These are phyloP conservation scores for Metallyticus violacea DNA, from an alignment of 2,888 invertebrate genomes.

Conservation along the genomic window DNA sequence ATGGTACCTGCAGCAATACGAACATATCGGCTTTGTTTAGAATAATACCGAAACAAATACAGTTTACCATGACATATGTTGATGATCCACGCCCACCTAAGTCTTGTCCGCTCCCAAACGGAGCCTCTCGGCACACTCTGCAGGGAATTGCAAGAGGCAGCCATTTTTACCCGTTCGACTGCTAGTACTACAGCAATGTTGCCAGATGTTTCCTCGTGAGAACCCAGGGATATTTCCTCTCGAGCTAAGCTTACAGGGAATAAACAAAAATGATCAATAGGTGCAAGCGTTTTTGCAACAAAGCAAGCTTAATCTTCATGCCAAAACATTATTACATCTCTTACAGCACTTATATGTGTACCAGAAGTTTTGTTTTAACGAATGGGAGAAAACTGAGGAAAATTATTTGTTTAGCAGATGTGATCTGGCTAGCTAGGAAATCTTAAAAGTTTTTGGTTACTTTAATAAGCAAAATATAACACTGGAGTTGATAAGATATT, in stretches of 20 bases:
- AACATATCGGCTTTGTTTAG: not conserved
- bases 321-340: no score
- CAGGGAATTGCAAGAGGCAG: constrained; percentile 22
- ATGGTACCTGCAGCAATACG: not conserved
- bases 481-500: no score
- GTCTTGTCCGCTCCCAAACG: constrained; percentile 20
- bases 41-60: not conserved
- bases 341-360: no score
- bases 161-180: constrained; percentile 20
- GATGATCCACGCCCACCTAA: not conserved
- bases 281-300: not conserved
- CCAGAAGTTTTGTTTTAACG: no score
- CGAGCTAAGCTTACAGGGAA: not conserved
- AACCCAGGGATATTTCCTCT: not conserved
- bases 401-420: no score
- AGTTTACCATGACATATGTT: not conserved
- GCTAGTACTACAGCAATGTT: not conserved
- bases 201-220: not conserved
- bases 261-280: not conserved
- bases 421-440: no score
- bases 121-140: constrained; percentile 27
- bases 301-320: not conserved
- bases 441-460: no score
- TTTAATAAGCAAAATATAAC: no score
- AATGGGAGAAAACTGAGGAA: no score